These are phyloP conservation scores for Sphaerolaimus hirsutus DNA, from an alignment of 2,888 invertebrate species.

Conservation along the genomic window DNA sequence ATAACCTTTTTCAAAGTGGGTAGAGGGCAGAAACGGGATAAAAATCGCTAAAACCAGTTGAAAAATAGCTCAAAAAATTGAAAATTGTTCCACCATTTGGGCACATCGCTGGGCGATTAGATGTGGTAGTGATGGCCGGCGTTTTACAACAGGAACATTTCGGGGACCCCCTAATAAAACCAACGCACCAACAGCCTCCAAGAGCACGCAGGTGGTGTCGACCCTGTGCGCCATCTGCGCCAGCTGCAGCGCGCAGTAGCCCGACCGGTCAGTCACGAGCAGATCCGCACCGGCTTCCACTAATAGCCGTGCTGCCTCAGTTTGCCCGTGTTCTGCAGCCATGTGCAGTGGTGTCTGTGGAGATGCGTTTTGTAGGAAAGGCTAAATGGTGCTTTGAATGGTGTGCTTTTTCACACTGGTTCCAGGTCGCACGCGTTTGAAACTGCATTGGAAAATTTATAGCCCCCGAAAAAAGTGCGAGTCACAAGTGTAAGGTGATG, in stretches of 20 bases:
- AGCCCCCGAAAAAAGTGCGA: too few species aligned
- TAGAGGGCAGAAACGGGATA: neutral
- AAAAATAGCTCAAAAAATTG: neutral
- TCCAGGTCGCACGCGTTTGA: too few species aligned
- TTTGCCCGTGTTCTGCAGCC: slow-evolving; percentile 52
- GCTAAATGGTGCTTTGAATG: too few species aligned
- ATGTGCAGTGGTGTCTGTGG: slow-evolving; percentile 51
- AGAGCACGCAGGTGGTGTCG: slow-evolving; percentile 19
- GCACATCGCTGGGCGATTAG: neutral
- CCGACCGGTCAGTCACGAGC: slow-evolving; percentile 20
- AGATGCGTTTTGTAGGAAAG: too few species aligned
- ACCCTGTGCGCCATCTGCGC: slow-evolving; percentile 44
- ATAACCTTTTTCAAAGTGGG: too few species aligned
- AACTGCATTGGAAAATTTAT: too few species aligned
- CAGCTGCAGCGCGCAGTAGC: slow-evolving; percentile 46
- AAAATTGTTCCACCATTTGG: neutral
- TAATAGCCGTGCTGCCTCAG: slow-evolving; percentile 42
- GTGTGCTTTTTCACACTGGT: too few species aligned
- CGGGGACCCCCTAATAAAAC: too few species aligned
- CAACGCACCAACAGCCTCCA: slow-evolving; percentile 16
- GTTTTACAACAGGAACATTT: too few species aligned
- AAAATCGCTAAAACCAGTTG: too few species aligned
- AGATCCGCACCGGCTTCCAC: slow-evolving; percentile 44
- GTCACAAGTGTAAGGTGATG: too few species aligned
- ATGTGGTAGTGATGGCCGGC: too few species aligned